Percentiles rank a stretch among this genome's conserved stretches.
These are phyloP conservation scores for Ceyx cyanopectus DNA, from an alignment of 2,113 vertebrate species.

Conservation along the genomic window DNA sequence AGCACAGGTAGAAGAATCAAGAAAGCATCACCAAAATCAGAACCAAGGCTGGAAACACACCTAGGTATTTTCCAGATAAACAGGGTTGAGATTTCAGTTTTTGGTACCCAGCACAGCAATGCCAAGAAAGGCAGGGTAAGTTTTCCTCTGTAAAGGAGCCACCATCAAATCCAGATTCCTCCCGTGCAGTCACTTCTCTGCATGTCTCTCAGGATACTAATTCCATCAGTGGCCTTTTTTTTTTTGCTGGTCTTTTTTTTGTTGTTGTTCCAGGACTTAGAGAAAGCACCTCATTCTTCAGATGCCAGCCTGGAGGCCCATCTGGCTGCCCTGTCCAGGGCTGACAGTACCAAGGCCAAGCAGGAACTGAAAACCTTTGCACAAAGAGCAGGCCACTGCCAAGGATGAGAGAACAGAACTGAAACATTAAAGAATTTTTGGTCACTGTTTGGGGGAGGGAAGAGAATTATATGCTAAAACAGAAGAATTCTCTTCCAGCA, in stretches of 20 bases:
- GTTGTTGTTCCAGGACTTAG: not conserved
- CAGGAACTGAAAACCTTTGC: not conserved
- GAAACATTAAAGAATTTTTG: constrained; percentile 59
- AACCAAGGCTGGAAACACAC: not conserved
- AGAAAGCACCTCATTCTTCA: not conserved
- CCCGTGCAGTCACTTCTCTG: not conserved
- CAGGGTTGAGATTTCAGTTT: not conserved
- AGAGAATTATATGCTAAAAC: constrained; percentile 66
- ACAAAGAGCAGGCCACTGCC: not conserved
- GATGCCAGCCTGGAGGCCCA: not conserved
- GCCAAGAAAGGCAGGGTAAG: not conserved
- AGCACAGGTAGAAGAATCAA: not conserved
- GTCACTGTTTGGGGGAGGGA: constrained; percentile 56
- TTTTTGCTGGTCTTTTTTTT: not conserved
- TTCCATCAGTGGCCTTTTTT: not conserved
- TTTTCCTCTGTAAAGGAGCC: not conserved
- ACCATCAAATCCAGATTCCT: not conserved
- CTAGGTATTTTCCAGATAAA: not conserved
- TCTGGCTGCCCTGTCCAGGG: not conserved
- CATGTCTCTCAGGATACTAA: not conserved
- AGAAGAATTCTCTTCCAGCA: constrained; percentile 65
- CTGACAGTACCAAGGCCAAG: not conserved
- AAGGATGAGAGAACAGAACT: constrained; percentile 2
- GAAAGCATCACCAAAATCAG: not conserved
- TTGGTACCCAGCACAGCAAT: not conserved